A percentile compares a stretch with the other conserved stretches of the same genome.
Conservation (phyloP, 1,140 invertebrate genomes). For the Thalassaphorura encarpata region DNA sequence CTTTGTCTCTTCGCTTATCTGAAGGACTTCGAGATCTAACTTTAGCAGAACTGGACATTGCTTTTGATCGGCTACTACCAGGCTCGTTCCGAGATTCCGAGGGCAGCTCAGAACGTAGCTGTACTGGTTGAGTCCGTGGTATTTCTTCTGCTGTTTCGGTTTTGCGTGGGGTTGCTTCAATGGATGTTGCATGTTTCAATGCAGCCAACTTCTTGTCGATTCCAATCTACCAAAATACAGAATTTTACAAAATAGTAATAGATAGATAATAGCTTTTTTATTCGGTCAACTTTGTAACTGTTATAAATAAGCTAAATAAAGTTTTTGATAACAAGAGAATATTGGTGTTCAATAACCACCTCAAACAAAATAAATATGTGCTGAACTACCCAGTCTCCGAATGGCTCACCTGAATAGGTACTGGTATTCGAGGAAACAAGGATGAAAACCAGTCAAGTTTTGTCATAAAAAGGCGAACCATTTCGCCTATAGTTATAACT, state of each 20-base stretch:
- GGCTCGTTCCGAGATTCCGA: too few species aligned
- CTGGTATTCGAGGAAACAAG: slow-evolving; percentile 97
- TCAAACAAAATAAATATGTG: neutral
- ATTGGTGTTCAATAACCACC: neutral
- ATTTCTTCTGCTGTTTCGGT: neutral
- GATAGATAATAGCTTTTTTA: neutral
- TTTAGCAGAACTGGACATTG: neutral
- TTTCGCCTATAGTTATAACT: slow-evolving; percentile 84
- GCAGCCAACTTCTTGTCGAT: slow-evolving; percentile 30
- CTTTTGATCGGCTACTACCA: neutral
- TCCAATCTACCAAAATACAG: slow-evolving; percentile 14
- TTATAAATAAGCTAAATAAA: too few species aligned
- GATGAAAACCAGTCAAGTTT: slow-evolving; percentile 98
- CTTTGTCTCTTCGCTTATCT: too few species aligned
- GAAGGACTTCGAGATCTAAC: too few species aligned
- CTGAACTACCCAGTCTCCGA: too few species aligned
- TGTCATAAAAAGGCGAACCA: slow-evolving; percentile 84
- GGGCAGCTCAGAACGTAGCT: neutral
- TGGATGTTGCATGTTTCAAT: slow-evolving; percentile 28
- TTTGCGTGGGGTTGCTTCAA: slow-evolving; percentile 20
- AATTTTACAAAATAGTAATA: neutral
- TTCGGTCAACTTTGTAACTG: too few species aligned
- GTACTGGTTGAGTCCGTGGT: neutral
- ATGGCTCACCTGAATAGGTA: slow-evolving; percentile 80
- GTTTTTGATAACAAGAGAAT: neutral